Evolutionary conservation across 2,797 vertebrate genomes (phyloP), one percentile per base, ranked within the genome.

Genomic region (Benthosema pterotum): DNA sequence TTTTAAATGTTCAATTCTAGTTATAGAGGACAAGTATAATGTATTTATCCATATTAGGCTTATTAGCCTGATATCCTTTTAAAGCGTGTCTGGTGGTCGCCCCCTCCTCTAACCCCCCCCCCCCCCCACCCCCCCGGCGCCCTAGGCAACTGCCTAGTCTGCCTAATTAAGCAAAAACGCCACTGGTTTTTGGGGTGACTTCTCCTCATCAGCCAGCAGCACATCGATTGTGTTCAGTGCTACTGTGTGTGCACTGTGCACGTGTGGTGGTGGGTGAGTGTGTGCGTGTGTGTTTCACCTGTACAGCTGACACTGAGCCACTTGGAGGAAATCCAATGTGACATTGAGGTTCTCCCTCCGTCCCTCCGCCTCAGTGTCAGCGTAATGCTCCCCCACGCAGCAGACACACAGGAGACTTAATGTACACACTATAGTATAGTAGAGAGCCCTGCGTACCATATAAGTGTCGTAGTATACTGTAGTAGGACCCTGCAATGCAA

Each of bases 281-380:
- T 9, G 42, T 63, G 72, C 18, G 65, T 87, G 87, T 79, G 66
- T 77, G 69, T 87, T 87, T 86, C 78, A 80, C 65, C 74, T 67
- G 54, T 59, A 63, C 54, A 82, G 86, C 87, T 88, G 86, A 88
- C 77, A n/a, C n/a, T n/a, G 3, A 66, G 71, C 65, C 77, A 77
- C 56, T 79, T 78, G 70, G 70, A 83, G 74, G 80, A 80, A 83
- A 89, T 81, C 84, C 74, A 86, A 79, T 69, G 11, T 47, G n/a
- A 75, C 77, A 59, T 77, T 82, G 42, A 75, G 72, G 65, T 77
- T 74, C 61, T 67, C 69, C 67, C n/a, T n/a, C n/a, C n/a, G n/a
- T n/a, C n/a, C n/a, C n/a, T n/a, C 54, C 42, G 13, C 16, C 12
- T 75, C 63, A n/a, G 14, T 46, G 72, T 87, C 80, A 86, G 84